Conservation (phyloP, 2,113 vertebrate species). For the Cisticola juncidis region DNA sequence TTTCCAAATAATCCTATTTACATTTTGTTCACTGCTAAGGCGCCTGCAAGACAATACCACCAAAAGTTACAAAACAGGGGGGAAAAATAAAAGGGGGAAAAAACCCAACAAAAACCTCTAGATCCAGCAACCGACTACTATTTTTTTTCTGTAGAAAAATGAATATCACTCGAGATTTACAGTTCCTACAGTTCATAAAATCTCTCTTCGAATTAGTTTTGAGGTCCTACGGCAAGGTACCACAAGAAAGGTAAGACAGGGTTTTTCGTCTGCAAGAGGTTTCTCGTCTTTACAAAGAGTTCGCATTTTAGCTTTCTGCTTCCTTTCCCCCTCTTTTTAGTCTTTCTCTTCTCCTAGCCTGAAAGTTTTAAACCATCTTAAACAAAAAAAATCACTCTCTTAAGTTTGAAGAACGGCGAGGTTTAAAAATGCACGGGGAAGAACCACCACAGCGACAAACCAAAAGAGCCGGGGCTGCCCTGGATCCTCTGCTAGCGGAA, state of each 20-base stretch:
- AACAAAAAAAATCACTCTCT: background rate
- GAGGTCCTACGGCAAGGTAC: background rate
- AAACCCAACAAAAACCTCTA: background rate
- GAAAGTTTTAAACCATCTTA: background rate
- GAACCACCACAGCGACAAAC: background rate
- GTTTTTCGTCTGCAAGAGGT: background rate
- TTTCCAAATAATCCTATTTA: constrained; percentile 56
- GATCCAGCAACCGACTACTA: background rate
- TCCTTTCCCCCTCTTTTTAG: fast-evolving
- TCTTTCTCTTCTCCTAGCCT: background rate
- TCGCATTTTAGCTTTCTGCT: background rate
- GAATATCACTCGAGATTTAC: background rate
- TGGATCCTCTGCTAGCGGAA: background rate
- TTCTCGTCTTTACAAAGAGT: background rate
- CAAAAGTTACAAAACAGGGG: background rate
- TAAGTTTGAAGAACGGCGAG: background rate
- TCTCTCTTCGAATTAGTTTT: background rate
- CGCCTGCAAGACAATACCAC: background rate
- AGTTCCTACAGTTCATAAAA: background rate
- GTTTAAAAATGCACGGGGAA: background rate
- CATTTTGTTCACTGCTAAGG: constrained; percentile 10
- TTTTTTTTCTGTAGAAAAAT: background rate
- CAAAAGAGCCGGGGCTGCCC: background rate
- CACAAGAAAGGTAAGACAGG: background rate
- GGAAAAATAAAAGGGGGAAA: background rate